These are phyloP conservation scores for Geothlypis trichas DNA, from an alignment of 2,113 vertebrate species.

Conservation along the genomic window DNA sequence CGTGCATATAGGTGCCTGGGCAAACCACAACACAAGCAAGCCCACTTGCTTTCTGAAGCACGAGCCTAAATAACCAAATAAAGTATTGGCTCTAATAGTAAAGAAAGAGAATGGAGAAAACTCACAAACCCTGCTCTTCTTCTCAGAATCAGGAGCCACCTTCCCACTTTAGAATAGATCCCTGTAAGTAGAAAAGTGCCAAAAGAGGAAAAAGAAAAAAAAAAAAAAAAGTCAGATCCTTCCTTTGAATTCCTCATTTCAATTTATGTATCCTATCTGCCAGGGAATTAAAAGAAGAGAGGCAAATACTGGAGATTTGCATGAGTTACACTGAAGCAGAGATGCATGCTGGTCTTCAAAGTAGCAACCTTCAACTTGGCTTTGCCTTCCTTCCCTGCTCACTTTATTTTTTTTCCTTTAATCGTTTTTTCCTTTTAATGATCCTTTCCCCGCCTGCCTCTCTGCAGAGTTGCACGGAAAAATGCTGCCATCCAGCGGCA, in stretches of 20 bases:
- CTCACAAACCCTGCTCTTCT: neutral
- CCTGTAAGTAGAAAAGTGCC: neutral
- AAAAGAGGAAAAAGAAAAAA: neutral
- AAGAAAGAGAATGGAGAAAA: neutral
- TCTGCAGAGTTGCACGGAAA: neutral
- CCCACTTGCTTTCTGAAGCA: neutral
- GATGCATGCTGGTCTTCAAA: neutral
- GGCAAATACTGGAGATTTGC: neutral
- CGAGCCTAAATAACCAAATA: neutral
- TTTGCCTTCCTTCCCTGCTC: neutral
- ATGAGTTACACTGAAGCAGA: neutral
- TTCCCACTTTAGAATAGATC: neutral
- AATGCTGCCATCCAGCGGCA: constrained; percentile 67
- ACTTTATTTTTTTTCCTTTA: neutral
- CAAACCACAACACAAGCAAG: neutral
- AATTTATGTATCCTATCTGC: neutral
- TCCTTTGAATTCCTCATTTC: constrained; percentile 12
- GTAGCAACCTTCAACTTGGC: neutral
- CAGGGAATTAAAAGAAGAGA: constrained; percentile 1
- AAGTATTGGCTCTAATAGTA: neutral
- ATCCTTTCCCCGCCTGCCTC: neutral
- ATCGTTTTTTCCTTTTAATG: neutral
- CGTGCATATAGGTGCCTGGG: neutral
- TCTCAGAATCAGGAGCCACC: neutral
- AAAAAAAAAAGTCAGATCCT: neutral